phyloP scores from a whole-genome alignment of 1,140 invertebrate species.

The Microplitis mediator region DNA sequence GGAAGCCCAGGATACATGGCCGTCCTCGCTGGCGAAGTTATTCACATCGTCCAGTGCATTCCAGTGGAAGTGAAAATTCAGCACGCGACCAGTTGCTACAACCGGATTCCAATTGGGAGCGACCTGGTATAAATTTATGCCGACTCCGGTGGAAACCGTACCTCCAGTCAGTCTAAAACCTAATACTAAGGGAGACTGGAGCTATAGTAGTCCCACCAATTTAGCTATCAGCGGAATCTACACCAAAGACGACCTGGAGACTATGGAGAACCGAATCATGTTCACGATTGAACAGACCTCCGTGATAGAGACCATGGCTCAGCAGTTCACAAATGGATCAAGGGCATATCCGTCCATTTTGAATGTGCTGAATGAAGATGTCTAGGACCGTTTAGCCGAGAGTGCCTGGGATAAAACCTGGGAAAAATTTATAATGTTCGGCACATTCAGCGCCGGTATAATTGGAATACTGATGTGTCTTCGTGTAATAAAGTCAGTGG shows the following conservation, averaged over 20 bases:
- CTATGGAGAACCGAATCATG: neutral
- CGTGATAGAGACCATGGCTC: neutral
- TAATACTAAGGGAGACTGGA: neutral
- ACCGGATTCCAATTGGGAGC: constrained; percentile 28
- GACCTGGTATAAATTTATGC: neutral
- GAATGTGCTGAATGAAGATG: neutral
- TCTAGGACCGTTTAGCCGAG: constrained; percentile 21
- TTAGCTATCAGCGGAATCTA: neutral
- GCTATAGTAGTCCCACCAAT: neutral
- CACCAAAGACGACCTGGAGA: neutral
- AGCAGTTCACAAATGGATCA: neutral
- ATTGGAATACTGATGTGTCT: constrained; percentile 21
- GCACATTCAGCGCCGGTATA: constrained; percentile 10
- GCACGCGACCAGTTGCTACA: constrained; percentile 28
- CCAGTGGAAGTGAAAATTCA: constrained; percentile 20
- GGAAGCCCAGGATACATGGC: constrained; percentile 36
- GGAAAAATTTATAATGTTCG: constrained; percentile 26
- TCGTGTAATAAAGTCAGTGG: neutral
- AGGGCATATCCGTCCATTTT: neutral
- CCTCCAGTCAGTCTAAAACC: neutral
- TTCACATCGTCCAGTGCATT: constrained; percentile 33
- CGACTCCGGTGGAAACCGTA: neutral
- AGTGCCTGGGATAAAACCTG: no score
- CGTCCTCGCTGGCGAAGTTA: constrained; percentile 24
- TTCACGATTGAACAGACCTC: neutral